Evolutionary conservation across 30 jellyfish, hydroid and myxozoan genomes (phyloP).

Genomic region (Mastigias papua): DNA sequence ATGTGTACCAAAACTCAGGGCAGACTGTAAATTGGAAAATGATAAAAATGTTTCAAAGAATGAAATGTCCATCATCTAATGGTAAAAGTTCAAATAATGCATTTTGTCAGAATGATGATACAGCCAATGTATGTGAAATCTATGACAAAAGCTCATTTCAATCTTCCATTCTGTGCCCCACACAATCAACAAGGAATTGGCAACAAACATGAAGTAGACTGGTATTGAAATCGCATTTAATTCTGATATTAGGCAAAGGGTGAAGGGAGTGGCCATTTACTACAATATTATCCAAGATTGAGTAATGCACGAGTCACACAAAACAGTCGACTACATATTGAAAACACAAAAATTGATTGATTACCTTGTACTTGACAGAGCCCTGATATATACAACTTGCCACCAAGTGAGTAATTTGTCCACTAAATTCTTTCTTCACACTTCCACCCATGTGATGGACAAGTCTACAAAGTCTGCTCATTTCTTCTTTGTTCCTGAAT

Average conservation of each 20-base stretch:
- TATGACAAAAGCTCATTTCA: neutral
- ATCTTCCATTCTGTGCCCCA: too few relatives aligned
- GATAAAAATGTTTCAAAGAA: neutral
- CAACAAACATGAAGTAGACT: too few relatives aligned
- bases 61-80: too few relatives aligned
- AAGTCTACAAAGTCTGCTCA: constrained; percentile 87
- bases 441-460: constrained; percentile 99
- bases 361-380: constrained; percentile 86
- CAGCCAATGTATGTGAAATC: neutral
- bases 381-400: constrained; percentile 94
- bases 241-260: neutral
- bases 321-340: too few relatives aligned
- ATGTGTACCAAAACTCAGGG: constrained; percentile 96
- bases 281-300: too few relatives aligned
- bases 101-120: too few relatives aligned
- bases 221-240: neutral
- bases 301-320: too few relatives aligned
- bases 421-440: constrained; percentile 95
- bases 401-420: constrained; percentile 93
- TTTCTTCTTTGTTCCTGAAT: constrained; percentile 89
- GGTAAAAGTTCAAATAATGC: too few relatives aligned
- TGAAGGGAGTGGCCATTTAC: too few relatives aligned
- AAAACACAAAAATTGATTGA: too few relatives aligned
- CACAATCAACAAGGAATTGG: too few relatives aligned
- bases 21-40: constrained; percentile 80